Percentiles rank a stretch among this genome's conserved stretches.
Evolutionary conservation across 1,140 invertebrate species (phyloP).

Genomic region (Drosophila gunungcola): DNA sequence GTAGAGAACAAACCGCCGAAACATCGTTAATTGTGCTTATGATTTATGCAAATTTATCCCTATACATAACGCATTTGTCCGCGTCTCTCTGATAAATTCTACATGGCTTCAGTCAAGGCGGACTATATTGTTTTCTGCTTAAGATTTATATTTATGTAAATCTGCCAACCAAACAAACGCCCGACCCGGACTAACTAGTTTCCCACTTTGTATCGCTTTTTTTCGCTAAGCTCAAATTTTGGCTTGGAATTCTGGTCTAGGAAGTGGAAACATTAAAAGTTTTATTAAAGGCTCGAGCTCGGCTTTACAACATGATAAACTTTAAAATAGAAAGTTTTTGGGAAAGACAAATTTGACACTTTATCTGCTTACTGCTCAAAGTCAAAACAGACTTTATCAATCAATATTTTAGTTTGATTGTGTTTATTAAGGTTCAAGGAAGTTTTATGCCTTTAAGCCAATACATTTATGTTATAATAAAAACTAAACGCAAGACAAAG

Average conservation of each 20-base stretch:
- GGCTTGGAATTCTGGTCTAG: conserved; percentile 23
- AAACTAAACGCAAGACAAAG: no score
- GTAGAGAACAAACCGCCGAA: conserved; percentile 47
- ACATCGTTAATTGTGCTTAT: conserved; percentile 78
- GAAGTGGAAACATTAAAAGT: conserved; percentile 16
- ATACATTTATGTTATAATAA: no score
- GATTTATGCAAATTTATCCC: conserved; percentile 80
- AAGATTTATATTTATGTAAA: conserved; percentile 61
- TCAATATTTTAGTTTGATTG: no score
- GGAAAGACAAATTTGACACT: not conserved
- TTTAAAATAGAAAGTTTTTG: conserved; percentile 32
- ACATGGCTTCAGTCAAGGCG: conserved; percentile 58
- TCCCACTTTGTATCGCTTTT: conserved; percentile 28
- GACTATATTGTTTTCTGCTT: conserved; percentile 51
- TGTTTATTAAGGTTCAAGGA: no score
- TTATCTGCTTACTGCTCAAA: no score
- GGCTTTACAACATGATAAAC: not conserved
- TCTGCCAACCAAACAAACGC: conserved; percentile 34
- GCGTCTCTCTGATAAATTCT: conserved; percentile 35
- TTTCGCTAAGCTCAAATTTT: conserved; percentile 10
- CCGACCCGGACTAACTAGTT: conserved; percentile 51
- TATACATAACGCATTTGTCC: conserved; percentile 56
- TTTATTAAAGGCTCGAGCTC: conserved; percentile 5
- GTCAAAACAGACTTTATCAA: not conserved
- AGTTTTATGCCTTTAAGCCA: no score